phyloP scores from a whole-genome alignment of 2,113 vertebrate genomes.

The Pseudonaja textilis region DNA sequence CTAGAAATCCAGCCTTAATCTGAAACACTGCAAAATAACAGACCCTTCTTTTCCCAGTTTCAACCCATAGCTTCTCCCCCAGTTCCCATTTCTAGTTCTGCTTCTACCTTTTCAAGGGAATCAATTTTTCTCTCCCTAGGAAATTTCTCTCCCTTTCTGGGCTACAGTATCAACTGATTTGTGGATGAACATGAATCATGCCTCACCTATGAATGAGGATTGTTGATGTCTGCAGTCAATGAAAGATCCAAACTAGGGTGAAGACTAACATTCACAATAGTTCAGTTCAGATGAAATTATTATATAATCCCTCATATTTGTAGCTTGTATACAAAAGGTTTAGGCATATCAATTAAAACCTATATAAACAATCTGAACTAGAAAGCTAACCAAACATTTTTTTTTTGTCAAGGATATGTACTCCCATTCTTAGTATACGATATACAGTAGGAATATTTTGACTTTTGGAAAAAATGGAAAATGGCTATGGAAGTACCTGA shows the following conservation, averaged over 20 bases:
- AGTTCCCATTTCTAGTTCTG: background rate
- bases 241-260: background rate
- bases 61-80: background rate
- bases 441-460: background rate
- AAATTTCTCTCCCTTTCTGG: background rate
- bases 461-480: background rate
- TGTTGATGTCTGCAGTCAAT: background rate
- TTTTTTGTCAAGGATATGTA: background rate
- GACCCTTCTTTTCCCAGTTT: background rate
- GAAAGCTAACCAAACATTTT: background rate
- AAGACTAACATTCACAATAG: background rate
- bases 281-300: background rate
- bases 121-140: background rate
- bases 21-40: background rate
- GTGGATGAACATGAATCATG: background rate
- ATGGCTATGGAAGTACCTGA: background rate
- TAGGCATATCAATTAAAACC: background rate
- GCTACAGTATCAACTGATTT: background rate
- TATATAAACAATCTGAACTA: background rate
- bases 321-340: background rate
- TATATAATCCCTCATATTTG: background rate
- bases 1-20: background rate
- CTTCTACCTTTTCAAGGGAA: background rate
- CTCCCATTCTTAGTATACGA: background rate
- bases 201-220: background rate